Base-by-base conservation (phyloP, 1,140 invertebrate genomes). In the Thalassaphorura encarpata region DNA sequence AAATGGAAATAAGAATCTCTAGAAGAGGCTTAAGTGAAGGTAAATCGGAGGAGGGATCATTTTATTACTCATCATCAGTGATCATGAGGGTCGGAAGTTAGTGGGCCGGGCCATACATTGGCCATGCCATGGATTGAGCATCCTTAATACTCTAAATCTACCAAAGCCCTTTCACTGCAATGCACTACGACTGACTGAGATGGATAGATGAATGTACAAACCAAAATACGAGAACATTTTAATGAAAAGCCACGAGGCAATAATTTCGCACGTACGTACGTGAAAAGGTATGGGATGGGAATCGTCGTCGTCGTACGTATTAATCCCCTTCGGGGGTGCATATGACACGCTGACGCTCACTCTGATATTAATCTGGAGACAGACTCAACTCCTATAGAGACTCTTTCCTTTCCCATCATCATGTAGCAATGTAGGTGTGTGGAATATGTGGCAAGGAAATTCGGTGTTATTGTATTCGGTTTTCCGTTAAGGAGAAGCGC, bases 221-320 rank as follows among this genome's bases (percentile, higher is more conserved):
- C 15, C 28, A 19, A 6, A 55, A 29, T 28, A 52, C 28, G 43
- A 60, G 48, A 53, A 19, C 18, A 56, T 51, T 57, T 60, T 63
- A 60, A 63, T 63, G 61, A 60, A 57, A 60, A 57, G 61, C 53
- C 57, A 61, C 54, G 52, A 61, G 60, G 54, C 60, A 61, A n/a
- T n/a, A n/a, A n/a, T n/a, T 62, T 56, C 53, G 28, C 56, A 62
- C 61, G 56, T 60, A 55, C 58, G 53, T 52, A 46, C n/a, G 41
- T 23, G 29, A 61, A 61, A 61, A 61, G 58, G 58, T 61, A 61
- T 48, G 49, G 48, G 53, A n/a, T n/a, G n/a, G n/a, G n/a, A n/a
- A n/a, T n/a, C n/a, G n/a, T n/a, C n/a, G n/a, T n/a, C n/a, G n/a
- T n/a, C n/a, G n/a, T n/a, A n/a, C n/a, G 3, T 54, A 56, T 54